A percentile compares a stretch with the other conserved stretches of the same genome.
Evolutionary conservation across 2,888 invertebrate species (phyloP).

Genomic region (Apodemia mormo): DNA sequence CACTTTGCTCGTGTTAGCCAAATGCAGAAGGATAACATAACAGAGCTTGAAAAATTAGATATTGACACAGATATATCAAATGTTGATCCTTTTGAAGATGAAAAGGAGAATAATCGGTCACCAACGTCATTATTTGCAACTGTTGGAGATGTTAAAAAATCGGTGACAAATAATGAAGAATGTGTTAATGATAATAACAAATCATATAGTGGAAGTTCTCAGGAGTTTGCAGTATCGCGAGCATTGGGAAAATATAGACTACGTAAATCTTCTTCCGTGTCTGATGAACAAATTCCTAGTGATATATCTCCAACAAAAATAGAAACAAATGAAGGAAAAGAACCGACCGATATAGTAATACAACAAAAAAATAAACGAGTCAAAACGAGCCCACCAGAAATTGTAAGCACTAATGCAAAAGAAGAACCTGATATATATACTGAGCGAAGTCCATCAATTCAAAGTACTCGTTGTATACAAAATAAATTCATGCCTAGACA

Average conservation of each 20-base stretch:
- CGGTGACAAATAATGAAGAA: conserved; percentile 83
- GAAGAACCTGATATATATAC: conserved; percentile 77
- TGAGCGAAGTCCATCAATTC: conserved; percentile 85
- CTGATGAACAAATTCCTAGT: conserved; percentile 85
- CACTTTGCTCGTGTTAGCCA: conserved; percentile 80
- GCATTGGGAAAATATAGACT: conserved; percentile 90
- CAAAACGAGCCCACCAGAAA: conserved; percentile 67
- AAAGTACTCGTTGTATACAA: conserved; percentile 81
- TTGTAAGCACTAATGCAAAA: conserved; percentile 57
- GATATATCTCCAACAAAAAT: conserved; percentile 67
- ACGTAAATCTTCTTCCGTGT: conserved; percentile 86
- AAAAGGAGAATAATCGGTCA: conserved; percentile 83
- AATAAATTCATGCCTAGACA: conserved; percentile 85
- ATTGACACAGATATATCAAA: conserved; percentile 83
- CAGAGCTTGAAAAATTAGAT: conserved; percentile 76
- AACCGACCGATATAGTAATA: conserved; percentile 47
- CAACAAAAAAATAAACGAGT: conserved; percentile 56
- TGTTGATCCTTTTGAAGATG: conserved; percentile 81
- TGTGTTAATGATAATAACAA: conserved; percentile 77
- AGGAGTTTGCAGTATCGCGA: conserved; percentile 92
- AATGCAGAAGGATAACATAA: conserved; percentile 74
- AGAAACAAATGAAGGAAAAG: conserved; percentile 48
- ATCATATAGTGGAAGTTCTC: conserved; percentile 84
- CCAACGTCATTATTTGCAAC: conserved; percentile 88
- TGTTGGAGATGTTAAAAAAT: conserved; percentile 87